Percentiles rank a stretch among this genome's conserved stretches.
phyloP scores from a whole-genome alignment of 2,888 invertebrate species.

The Patella caerulea region DNA sequence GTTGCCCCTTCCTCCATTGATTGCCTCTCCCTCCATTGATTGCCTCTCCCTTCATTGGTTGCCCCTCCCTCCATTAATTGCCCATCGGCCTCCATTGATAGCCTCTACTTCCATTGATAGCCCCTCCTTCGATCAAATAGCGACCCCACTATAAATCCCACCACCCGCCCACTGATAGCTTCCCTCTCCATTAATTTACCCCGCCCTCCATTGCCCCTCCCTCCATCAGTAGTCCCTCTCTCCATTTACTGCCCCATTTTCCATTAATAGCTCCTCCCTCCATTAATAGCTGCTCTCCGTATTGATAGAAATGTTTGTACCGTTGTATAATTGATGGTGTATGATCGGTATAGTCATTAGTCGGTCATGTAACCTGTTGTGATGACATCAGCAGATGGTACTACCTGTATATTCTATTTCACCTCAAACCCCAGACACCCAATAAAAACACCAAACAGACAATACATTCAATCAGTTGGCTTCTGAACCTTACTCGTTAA shows the following conservation, averaged over 20 bases:
- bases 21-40: not conserved
- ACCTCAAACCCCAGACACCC: no score
- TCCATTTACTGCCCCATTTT: not conserved
- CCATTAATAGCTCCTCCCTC: not conserved
- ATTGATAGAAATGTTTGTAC: not conserved
- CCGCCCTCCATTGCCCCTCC: not conserved
- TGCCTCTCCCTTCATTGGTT: not conserved
- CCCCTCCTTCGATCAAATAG: constrained; percentile 1
- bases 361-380: no score
- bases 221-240: not conserved
- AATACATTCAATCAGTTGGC: no score
- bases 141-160: not conserved
- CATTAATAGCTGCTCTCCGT: not conserved
- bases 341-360: no score
- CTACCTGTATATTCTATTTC: no score
- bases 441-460: no score
- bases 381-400: no score
- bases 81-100: not conserved
- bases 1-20: not conserved
- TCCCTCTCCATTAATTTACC: not conserved
- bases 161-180: not conserved
- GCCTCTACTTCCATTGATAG: constrained; percentile 11
- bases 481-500: no score
- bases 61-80: not conserved
- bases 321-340: no score